Percentiles rank a stretch among this genome's conserved stretches.
These are phyloP conservation scores for Furcifer pardalis DNA, from an alignment of 2,797 vertebrate species.

Conservation along the genomic window DNA sequence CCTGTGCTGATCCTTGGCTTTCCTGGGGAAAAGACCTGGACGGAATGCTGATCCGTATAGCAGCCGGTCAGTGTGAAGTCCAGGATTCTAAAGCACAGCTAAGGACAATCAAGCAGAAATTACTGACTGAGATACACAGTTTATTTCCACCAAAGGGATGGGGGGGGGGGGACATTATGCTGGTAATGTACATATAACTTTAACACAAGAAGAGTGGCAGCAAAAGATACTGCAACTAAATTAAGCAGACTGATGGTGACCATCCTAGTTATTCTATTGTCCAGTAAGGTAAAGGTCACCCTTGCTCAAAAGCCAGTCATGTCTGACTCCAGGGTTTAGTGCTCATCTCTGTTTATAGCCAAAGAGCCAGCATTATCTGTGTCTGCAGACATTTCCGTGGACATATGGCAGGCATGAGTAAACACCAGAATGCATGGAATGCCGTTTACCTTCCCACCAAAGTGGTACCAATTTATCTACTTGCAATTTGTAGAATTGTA, in stretches of 20 bases:
- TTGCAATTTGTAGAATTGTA: too few species aligned
- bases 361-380: too few species aligned
- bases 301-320: too few species aligned
- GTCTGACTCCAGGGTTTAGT: too few species aligned
- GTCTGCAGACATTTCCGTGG: too few species aligned
- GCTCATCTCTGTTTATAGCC: too few species aligned
- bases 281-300: too few species aligned
- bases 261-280: neutral
- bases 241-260: neutral
- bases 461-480: too few species aligned
- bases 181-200: neutral
- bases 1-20: slow-evolving; percentile 89
- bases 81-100: slow-evolving; percentile 92
- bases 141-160: slow-evolving; percentile 6
- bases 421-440: too few species aligned
- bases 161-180: too few species aligned
- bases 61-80: slow-evolving; percentile 93
- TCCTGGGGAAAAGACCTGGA: slow-evolving; percentile 90
- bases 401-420: too few species aligned
- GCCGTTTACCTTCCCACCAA: too few species aligned
- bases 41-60: slow-evolving; percentile 92
- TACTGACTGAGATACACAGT: neutral
- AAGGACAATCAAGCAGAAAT: slow-evolving; percentile 54
- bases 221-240: neutral
- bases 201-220: neutral